Evolutionary conservation across 92 coral and sea anemone genomes (phyloP).

Genomic region (Meandrina meandrites): DNA sequence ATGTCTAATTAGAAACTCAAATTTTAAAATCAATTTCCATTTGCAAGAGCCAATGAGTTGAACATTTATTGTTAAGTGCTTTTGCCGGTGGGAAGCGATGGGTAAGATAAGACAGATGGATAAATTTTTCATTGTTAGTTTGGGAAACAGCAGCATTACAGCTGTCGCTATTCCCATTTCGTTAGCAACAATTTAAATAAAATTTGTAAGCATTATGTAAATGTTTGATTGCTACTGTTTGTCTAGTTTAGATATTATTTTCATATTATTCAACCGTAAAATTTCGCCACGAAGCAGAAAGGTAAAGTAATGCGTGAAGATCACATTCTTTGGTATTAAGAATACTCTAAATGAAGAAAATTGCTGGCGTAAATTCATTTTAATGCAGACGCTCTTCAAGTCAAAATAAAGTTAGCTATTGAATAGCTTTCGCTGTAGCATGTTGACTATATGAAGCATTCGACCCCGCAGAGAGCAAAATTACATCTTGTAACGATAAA

Average conservation of each 20-base stretch:
- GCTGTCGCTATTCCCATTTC: constrained; percentile 74
- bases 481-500: constrained; percentile 6
- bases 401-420: neutral
- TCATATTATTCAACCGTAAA: neutral
- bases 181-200: constrained; percentile 25
- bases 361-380: neutral
- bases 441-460: neutral
- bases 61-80: constrained; percentile 35
- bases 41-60: constrained; percentile 24
- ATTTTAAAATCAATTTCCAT: constrained; percentile 36
- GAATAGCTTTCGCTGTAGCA: neutral
- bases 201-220: constrained; percentile 30
- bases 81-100: constrained; percentile 26
- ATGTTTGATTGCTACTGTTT: constrained; percentile 23
- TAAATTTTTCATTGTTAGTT: constrained; percentile 55
- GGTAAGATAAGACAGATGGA: constrained; percentile 41
- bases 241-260: neutral
- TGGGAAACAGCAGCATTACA: constrained; percentile 63
- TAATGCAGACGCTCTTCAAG: neutral
- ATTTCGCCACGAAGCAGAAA: neutral
- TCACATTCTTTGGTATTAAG: neutral
- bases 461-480: constrained; percentile 4
- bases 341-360: neutral
- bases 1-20: constrained; percentile 34
- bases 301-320: neutral